A percentile compares a stretch with the other conserved stretches of the same genome.
These are phyloP conservation scores for Nemapogon koenigi DNA, from an alignment of 2,888 invertebrate species.

Conservation along the genomic window DNA sequence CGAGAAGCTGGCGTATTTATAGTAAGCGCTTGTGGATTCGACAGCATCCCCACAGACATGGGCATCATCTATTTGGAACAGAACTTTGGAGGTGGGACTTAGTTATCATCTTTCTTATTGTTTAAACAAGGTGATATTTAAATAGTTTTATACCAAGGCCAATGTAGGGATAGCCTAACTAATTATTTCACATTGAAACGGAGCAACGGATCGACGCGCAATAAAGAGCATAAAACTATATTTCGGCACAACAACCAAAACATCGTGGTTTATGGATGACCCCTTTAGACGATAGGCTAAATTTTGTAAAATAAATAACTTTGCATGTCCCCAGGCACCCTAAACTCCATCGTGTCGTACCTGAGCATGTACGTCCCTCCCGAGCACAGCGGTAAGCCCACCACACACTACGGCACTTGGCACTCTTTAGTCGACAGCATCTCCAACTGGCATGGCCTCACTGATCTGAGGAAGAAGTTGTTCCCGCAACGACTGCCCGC, in stretches of 20 bases:
- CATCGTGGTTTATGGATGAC: no score
- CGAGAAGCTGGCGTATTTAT: conserved; percentile 83
- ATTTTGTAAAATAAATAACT: no score
- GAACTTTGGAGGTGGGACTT: conserved; percentile 71
- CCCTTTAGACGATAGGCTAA: no score
- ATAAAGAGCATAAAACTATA: no score
- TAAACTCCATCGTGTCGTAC: conserved; percentile 82
- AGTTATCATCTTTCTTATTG: no score
- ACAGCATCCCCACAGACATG: conserved; percentile 89
- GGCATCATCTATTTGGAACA: conserved; percentile 81
- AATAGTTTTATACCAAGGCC: no score
- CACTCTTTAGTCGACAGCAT: conserved; percentile 85
- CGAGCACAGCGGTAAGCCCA: conserved; percentile 31
- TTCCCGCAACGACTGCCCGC: conserved; percentile 71
- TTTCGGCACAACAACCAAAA: no score
- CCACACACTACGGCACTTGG: conserved; percentile 87
- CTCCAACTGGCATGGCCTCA: conserved; percentile 68
- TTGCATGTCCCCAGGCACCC: conserved; percentile 69
- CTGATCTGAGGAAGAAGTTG: conserved; percentile 69
- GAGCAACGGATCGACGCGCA: no score
- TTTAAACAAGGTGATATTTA: no score
- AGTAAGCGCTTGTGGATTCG: conserved; percentile 92
- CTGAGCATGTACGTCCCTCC: no score
- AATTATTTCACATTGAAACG: no score
- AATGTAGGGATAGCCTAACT: no score